phyloP scores from a whole-genome alignment of 2,113 vertebrate species.

The Oreochromis aureus region DNA sequence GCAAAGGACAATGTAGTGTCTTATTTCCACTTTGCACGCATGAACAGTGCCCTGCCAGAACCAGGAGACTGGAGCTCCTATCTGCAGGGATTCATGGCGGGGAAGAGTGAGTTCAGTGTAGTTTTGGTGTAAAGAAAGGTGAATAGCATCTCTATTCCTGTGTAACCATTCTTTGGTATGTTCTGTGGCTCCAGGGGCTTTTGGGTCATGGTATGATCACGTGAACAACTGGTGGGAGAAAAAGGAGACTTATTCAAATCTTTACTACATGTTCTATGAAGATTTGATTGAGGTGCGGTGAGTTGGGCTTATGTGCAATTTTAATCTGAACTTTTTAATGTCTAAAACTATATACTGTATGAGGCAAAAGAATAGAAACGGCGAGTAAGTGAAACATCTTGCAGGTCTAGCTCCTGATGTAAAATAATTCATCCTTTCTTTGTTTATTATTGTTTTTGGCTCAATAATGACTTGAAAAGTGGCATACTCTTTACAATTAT shows the following conservation, averaged over 20 bases:
- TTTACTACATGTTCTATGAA: not conserved
- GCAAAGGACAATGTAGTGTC: slow-evolving; percentile 84
- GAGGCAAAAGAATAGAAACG: no score
- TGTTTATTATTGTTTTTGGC: no score
- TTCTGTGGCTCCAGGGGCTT: slow-evolving; percentile 53
- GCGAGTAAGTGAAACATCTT: no score
- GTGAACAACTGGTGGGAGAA: slow-evolving; percentile 70
- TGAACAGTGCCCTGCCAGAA: slow-evolving; percentile 71
- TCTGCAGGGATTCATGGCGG: slow-evolving; percentile 70
- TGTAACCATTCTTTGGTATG: not conserved
- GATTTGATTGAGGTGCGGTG: not conserved
- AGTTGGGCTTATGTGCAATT: not conserved
- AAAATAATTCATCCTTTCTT: no score
- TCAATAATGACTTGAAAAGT: no score
- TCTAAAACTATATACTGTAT: no score
- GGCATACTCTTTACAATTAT: no score
- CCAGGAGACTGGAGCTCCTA: slow-evolving; percentile 75
- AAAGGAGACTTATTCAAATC: not conserved
- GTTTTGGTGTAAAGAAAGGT: not conserved
- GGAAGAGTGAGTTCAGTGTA: slow-evolving; percentile 45
- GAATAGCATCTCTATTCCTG: not conserved
- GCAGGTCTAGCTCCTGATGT: no score
- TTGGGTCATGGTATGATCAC: slow-evolving; percentile 76
- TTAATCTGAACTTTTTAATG: not conserved
- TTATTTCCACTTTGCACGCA: slow-evolving; percentile 83